Base-by-base conservation (phyloP, 2,113 vertebrate genomes). In the Vimba vimba region DNA sequence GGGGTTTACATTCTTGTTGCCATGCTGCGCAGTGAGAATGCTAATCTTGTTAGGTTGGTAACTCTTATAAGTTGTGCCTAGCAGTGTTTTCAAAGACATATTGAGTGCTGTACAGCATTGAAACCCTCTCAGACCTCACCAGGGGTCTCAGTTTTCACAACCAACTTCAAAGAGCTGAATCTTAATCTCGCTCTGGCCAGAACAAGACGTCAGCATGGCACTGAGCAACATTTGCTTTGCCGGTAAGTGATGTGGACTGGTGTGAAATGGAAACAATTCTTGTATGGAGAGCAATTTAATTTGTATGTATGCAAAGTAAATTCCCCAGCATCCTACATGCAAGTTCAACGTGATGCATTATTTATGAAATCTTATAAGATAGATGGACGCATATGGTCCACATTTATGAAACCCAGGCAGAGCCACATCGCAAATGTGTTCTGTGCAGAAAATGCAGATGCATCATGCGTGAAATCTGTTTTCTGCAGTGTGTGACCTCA, bases 401-500 rank as follows among this genome's bases (percentile, higher is more conserved):
- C 86, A 64, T 82, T 86, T 88, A 69, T 81, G 64, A 84, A 88
- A 80, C 39, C 66, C 82, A 86, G 50, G 87, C 77, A 79, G 59
- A 27, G 39, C 21, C 74, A 19, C 57, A 71, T 74, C 75, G 80
- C 80, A 88, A 84, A 86, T 78, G 47, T 13, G 43, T 43, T 76
- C 83, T 86, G 45, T 76, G 19, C 81, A 25, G 71, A 78, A 89
- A 87, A 85, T 89, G 69, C 85, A 36, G 50, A 83, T 23, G 45
- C 82, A 19, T 83, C 33, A 77, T 68, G 84, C 66, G 36, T 89
- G 89, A 89, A 86, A 89, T 88, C 86, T 88, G 85, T 86, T 89
- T 87, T 85, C 85, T 85, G 71, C 50, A 4, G 30, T 17, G 71
- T 87, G 71, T 85, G 85, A 89, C 85, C 88, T 79, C 78, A 82